Percentiles rank a stretch among this genome's conserved stretches.
phyloP scores from a whole-genome alignment of 2,888 invertebrate genomes.

The Lycocerus yunnanus region DNA sequence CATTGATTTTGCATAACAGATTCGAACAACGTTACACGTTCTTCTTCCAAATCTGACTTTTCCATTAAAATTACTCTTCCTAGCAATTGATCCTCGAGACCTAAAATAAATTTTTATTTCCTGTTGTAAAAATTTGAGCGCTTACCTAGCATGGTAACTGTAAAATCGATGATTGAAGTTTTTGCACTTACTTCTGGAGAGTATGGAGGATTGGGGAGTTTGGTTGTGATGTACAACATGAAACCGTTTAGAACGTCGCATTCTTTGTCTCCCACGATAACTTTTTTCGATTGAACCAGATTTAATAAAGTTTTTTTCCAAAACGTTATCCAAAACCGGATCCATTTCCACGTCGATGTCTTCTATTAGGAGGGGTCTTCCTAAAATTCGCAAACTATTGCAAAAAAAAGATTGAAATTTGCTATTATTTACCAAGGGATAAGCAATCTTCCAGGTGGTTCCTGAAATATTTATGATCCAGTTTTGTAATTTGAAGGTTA shows the following conservation, averaged over 20 bases:
- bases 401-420: background rate
- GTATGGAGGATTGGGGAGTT: conserved; percentile 93
- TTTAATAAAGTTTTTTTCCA: conserved; percentile 97
- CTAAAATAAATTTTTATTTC: conserved; percentile 48
- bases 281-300: conserved; percentile 95
- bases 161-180: conserved; percentile 96
- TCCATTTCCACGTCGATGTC: conserved; percentile 94
- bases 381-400: conserved; percentile 51
- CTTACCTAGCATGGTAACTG: conserved; percentile 84
- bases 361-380: conserved; percentile 87
- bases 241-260: conserved; percentile 96
- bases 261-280: conserved; percentile 93
- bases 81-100: conserved; percentile 91
- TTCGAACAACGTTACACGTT: conserved; percentile 89
- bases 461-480: conserved; percentile 93
- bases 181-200: conserved; percentile 97
- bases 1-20: conserved; percentile 96
- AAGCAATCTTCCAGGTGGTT: conserved; percentile 55
- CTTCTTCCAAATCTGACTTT: conserved; percentile 93
- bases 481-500: conserved; percentile 89
- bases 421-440: conserved; percentile 44
- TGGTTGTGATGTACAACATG: conserved; percentile 94
- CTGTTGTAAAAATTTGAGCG: background rate
- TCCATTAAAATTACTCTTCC: conserved; percentile 95
- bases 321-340: conserved; percentile 93